Base-by-base conservation (phyloP, 1,140 invertebrate genomes). In the Epicauta chinensis region DNA sequence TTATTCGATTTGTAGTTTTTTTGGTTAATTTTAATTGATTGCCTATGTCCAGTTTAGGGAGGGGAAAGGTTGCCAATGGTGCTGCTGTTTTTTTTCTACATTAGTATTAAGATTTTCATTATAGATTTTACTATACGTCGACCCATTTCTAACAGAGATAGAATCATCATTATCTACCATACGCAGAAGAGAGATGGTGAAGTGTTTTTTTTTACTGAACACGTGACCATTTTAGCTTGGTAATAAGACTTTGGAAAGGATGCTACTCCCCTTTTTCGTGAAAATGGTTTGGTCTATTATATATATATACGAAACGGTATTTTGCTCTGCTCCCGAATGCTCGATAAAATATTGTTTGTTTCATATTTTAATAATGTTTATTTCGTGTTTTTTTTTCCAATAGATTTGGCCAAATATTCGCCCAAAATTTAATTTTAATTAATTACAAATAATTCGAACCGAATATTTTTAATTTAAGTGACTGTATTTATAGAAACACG, bases 271-370 rank as follows among this genome's bases (percentile, higher is more conserved):
- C 62, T 64, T 67, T 67, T 34, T 58, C 53, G 39, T 32, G 56
- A 62, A 64, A 64, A 66, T 67, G 66, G 66, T 68, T 64, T 53
- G 50, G 58, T 59, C 65, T 56, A 57, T 55, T 56, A 49, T 64
- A 49, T 50, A n/a, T n/a, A 23, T 23, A 23, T 23, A 23, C 23
- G 59, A 56, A 66, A 66, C 64, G 63, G 63, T 64, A 65, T 66
- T 62, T 66, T 64, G 60, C 60, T 60, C 51, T 46, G 53, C 49
- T 59, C 46, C 48, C 46, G 37, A 36, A 43, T 38, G 49, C 44
- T 51, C 51, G 55, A 56, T 55, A 56, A 63, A 59, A 61, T 63
- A 56, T 59, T 56, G 51, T 60, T 44, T 41, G 45, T 36, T 31
- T 39, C 46, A 49, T 17, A 40, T n/a, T n/a, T n/a, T n/a, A n/a